A percentile compares a stretch with the other conserved stretches of the same genome.
These are phyloP conservation scores for Drosophila lowei DNA, from an alignment of 1,140 invertebrate genomes.

Conservation along the genomic window DNA sequence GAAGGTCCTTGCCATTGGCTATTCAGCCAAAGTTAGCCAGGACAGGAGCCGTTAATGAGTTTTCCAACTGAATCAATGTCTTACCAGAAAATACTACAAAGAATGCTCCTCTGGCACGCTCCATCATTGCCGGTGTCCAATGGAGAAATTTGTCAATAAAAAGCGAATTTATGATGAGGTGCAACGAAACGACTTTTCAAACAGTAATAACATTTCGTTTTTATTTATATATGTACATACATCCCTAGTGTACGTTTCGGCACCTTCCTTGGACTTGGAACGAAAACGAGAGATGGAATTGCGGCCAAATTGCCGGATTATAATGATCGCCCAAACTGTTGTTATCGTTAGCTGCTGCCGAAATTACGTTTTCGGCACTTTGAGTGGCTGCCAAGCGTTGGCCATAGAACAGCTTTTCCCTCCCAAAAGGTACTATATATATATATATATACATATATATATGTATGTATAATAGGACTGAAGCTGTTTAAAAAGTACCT, in stretches of 20 bases:
- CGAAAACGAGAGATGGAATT: constrained; percentile 19
- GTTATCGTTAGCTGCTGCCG: constrained; percentile 43
- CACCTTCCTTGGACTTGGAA: constrained; percentile 13
- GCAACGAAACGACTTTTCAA: constrained; percentile 49
- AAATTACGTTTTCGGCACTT: constrained; percentile 41
- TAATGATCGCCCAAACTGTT: constrained; percentile 60
- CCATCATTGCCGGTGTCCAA: constrained; percentile 15
- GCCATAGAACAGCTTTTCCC: constrained; percentile 14
- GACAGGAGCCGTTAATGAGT: constrained; percentile 49
- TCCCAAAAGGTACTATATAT: background rate
- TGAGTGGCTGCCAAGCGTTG: constrained; percentile 54
- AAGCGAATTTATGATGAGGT: constrained; percentile 55
- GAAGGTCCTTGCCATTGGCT: constrained; percentile 37
- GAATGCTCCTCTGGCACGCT: background rate
- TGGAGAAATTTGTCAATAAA: constrained; percentile 57
- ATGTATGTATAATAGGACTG: background rate
- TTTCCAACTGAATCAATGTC: constrained; percentile 43
- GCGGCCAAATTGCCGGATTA: constrained; percentile 61
- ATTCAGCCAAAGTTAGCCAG: background rate
- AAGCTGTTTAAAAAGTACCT: too few species aligned
- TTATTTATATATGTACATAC: background rate
- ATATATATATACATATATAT: background rate
- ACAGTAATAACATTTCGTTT: constrained; percentile 48
- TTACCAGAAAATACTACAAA: constrained; percentile 5
- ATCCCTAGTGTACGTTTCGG: too few species aligned